Conservation (phyloP, 2,113 vertebrate genomes). For the Oostethus manadensis region DNA sequence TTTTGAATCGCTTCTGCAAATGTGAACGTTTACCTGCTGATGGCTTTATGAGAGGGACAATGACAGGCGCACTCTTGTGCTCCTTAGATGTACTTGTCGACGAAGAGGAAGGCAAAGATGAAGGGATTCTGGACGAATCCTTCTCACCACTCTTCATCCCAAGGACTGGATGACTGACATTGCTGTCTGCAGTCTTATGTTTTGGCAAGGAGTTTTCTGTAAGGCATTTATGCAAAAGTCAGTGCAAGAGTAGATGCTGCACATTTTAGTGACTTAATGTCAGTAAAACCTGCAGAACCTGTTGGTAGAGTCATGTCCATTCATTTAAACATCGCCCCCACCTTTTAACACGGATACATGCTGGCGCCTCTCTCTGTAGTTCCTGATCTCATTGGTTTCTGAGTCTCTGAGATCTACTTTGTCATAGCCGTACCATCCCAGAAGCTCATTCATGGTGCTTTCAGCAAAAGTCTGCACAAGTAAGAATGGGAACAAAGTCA, state of each 20-base stretch:
- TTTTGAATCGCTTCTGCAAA: not conserved
- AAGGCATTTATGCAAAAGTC: slow-evolving; percentile 9
- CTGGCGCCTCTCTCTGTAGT: slow-evolving; percentile 87
- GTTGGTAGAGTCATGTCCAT: slow-evolving; percentile 13
- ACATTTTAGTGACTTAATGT: slow-evolving; percentile 37
- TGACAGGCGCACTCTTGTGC: slow-evolving; percentile 66
- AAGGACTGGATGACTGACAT: slow-evolving; percentile 49
- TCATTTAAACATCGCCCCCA: slow-evolving; percentile 56
- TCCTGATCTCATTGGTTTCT: slow-evolving; percentile 91
- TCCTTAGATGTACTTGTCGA: slow-evolving; percentile 63
- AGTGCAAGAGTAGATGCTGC: slow-evolving; percentile 37
- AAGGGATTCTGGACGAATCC: slow-evolving; percentile 50
- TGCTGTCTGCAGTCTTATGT: slow-evolving; percentile 49
- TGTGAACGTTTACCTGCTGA: slow-evolving; percentile 62
- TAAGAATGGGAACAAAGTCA: slow-evolving; percentile 31
- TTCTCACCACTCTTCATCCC: slow-evolving; percentile 58
- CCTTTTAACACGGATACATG: slow-evolving; percentile 98
- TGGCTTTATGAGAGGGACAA: slow-evolving; percentile 74
- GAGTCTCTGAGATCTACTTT: slow-evolving; percentile 92
- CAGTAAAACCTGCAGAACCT: slow-evolving; percentile 49
- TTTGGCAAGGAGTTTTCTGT: slow-evolving; percentile 73
- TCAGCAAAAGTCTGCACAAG: slow-evolving; percentile 90
- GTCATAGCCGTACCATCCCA: slow-evolving; percentile 98
- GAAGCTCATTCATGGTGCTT: slow-evolving; percentile 98
- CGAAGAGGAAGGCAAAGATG: slow-evolving; percentile 63